Evolutionary conservation across 2,113 vertebrate genomes (phyloP).

Genomic region (Leptosomus discolor): DNA sequence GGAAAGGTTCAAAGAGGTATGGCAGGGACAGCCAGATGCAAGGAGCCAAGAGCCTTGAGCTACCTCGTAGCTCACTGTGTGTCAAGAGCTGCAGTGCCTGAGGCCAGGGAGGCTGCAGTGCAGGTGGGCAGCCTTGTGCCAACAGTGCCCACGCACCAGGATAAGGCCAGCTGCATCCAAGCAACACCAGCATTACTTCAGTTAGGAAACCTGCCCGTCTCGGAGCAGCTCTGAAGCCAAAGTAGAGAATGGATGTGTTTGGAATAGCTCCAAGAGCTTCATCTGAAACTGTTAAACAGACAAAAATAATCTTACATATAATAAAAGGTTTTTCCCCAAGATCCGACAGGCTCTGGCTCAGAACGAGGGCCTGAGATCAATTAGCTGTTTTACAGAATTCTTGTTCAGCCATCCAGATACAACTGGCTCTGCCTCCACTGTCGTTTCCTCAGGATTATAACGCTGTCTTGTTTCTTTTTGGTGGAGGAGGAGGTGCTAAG

Average conservation of each 20-base stretch:
- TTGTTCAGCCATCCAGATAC: not conserved
- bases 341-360: not conserved
- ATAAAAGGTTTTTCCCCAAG: not conserved
- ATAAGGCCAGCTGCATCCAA: not conserved
- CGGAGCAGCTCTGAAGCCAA: fast-evolving
- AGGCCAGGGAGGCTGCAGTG: not conserved
- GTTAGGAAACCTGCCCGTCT: not conserved
- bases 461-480: not conserved
- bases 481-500: not conserved
- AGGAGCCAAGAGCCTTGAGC: not conserved
- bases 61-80: not conserved
- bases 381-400: not conserved
- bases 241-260: not conserved
- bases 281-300: not conserved
- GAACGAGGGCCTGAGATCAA: not conserved
- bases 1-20: not conserved
- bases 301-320: not conserved
- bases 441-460: not conserved
- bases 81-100: not conserved
- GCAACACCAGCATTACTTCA: not conserved
- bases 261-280: not conserved
- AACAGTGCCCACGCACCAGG: too few relatives aligned
- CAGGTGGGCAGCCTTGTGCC: too few relatives aligned
- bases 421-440: not conserved
- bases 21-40: not conserved